Evolutionary conservation across 1,140 invertebrate species (phyloP).

Genomic region (Lamellibrachia luymesi): DNA sequence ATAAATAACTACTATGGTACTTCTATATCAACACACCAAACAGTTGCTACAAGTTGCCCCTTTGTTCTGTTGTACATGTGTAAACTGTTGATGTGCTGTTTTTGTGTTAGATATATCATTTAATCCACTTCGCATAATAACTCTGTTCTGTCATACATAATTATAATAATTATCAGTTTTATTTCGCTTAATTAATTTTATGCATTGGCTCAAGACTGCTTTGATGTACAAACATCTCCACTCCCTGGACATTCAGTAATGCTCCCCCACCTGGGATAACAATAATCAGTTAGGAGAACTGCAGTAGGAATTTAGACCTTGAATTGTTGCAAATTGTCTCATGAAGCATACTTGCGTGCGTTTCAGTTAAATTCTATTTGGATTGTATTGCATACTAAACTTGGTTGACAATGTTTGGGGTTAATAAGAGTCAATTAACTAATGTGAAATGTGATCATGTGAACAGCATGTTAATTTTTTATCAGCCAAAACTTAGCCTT

Average conservation of each 20-base stretch:
- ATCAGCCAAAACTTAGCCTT: background rate
- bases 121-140: background rate
- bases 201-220: background rate
- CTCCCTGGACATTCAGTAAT: no score
- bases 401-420: background rate
- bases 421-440: background rate
- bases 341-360: background rate
- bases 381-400: background rate
- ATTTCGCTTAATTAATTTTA: background rate
- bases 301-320: background rate
- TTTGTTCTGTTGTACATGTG: background rate
- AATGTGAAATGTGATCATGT: background rate
- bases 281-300: background rate
- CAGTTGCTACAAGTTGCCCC: background rate
- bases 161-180: no score
- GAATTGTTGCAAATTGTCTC: background rate
- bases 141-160: background rate
- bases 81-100: background rate
- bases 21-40: background rate
- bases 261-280: no score
- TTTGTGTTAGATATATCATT: background rate
- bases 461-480: background rate
- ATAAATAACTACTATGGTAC: background rate
- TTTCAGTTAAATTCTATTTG: background rate
- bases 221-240: background rate